phyloP scores from a whole-genome alignment of 64 coral and sea anemone genomes.

The Pachyseris speciosa region DNA sequence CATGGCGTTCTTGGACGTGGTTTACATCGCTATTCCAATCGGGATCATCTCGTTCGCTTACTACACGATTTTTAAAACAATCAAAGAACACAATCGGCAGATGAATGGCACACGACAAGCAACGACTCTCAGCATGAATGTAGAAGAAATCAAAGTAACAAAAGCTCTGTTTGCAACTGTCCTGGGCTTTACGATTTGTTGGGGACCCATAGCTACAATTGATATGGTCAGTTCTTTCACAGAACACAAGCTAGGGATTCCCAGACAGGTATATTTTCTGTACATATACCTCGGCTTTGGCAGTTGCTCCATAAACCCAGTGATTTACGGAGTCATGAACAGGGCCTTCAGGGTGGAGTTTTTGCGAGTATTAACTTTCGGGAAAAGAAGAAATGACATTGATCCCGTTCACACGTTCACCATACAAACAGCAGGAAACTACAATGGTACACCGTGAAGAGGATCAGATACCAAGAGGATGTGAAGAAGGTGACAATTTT shows the following conservation, averaged over 20 bases:
- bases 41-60: slow-evolving; percentile 58
- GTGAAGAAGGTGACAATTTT: not conserved
- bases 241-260: not conserved
- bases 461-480: not conserved
- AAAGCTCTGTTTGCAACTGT: slow-evolving; percentile 67
- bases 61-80: slow-evolving; percentile 52
- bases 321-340: slow-evolving; percentile 67
- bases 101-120: not conserved
- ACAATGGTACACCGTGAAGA: not conserved
- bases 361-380: slow-evolving; percentile 7
- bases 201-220: slow-evolving; percentile 66
- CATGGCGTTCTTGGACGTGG: slow-evolving; percentile 42
- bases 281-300: slow-evolving; percentile 67
- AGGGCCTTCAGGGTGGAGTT: slow-evolving; percentile 56
- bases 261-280: slow-evolving; percentile 39
- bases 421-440: not conserved
- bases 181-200: slow-evolving; percentile 57
- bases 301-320: slow-evolving; percentile 55
- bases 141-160: slow-evolving; percentile 61
- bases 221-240: slow-evolving; percentile 58
- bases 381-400: not conserved
- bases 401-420: not conserved
- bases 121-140: not conserved
- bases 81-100: slow-evolving; percentile 34
- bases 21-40: slow-evolving; percentile 54